These are phyloP conservation scores for Helostoma temminkii DNA, from an alignment of 2,797 vertebrate genomes.

Conservation along the genomic window DNA sequence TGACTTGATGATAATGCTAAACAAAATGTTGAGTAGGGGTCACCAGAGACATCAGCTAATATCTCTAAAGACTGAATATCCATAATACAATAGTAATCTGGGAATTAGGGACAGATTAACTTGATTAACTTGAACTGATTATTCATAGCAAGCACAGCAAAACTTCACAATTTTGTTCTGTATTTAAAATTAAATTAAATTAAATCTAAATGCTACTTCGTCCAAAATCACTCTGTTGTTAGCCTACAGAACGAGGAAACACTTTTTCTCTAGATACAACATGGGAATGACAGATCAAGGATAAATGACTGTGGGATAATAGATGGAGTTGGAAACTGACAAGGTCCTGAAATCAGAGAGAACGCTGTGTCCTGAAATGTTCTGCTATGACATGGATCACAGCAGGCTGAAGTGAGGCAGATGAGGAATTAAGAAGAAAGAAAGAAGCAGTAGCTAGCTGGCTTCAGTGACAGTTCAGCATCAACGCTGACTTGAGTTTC, in stretches of 20 bases:
- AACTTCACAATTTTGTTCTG: no score
- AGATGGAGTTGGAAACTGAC: conserved; percentile 13
- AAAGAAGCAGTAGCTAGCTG: not conserved
- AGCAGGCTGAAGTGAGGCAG: conserved; percentile 1
- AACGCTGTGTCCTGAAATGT: conserved; percentile 6
- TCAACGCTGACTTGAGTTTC: conserved; percentile 17
- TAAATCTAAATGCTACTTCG: not conserved
- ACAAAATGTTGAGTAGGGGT: no score
- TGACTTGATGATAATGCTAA: no score
- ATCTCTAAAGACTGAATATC: no score
- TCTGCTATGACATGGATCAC: conserved; percentile 4
- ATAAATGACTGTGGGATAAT: conserved; percentile 1
- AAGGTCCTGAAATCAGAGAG: conserved; percentile 13
- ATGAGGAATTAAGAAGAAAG: conserved; percentile 25
- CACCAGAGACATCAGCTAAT: no score
- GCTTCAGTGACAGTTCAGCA: conserved; percentile 3
- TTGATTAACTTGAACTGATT: no score
- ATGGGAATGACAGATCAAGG: not conserved
- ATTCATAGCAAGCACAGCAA: no score
- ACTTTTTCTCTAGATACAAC: conserved; percentile 2
- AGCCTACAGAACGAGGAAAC: not conserved
- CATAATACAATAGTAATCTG: no score
- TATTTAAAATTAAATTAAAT: no score
- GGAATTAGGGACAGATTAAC: no score
- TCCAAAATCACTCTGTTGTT: not conserved